Conservation (phyloP, 2,888 invertebrate species). For the Lithophane ornitopus region DNA sequence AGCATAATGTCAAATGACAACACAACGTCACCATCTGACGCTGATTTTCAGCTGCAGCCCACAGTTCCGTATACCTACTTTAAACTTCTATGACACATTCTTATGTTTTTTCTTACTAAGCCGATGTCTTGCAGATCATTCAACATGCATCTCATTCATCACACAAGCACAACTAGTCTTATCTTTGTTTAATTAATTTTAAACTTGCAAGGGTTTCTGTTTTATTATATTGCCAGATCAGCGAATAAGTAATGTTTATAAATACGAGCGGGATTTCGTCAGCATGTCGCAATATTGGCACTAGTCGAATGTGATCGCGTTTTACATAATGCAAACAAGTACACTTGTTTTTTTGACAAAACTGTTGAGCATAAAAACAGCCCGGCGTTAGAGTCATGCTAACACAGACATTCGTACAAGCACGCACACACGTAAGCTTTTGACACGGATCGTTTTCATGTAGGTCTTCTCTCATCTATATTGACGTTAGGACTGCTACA, state of each 20-base stretch:
- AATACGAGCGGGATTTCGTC: slow-evolving; percentile 8
- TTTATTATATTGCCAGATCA: not conserved
- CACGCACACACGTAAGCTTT: not conserved
- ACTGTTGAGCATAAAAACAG: slow-evolving; percentile 50
- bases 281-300: slow-evolving; percentile 17
- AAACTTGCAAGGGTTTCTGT: not conserved
- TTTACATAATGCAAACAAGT: slow-evolving; percentile 33
- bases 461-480: not conserved
- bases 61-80: too few species aligned
- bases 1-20: too few species aligned
- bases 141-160: not conserved
- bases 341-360: slow-evolving; percentile 42
- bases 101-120: not conserved
- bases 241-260: slow-evolving; percentile 14
- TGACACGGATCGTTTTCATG: slow-evolving; percentile 21
- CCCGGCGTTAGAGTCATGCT: slow-evolving; percentile 4
- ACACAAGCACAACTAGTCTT: not conserved
- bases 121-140: not conserved
- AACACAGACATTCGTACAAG: not conserved
- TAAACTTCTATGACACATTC: not conserved
- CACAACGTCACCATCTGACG: too few species aligned
- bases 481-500: slow-evolving; percentile 8
- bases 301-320: slow-evolving; percentile 26
- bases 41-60: too few species aligned
- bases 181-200: not conserved